Conservation (phyloP, 2,797 vertebrate species). For the Chlorospingus flavigularis region DNA sequence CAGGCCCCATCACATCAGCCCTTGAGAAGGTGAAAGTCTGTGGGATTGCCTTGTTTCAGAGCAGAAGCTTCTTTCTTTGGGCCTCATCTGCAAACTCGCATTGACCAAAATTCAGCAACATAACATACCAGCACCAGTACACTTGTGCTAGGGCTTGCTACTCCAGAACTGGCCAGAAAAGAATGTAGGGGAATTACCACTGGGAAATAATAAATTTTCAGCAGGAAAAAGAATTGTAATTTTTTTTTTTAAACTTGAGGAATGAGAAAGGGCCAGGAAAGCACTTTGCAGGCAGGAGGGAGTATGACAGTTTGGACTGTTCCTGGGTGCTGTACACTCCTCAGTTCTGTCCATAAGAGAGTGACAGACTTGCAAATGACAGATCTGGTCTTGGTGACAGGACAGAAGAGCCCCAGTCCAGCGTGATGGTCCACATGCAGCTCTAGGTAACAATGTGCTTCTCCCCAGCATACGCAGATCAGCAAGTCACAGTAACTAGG, state of each 20-base stretch:
- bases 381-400: neutral
- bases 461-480: neutral
- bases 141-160: neutral
- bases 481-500: neutral
- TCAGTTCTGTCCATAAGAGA: neutral
- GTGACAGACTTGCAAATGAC: neutral
- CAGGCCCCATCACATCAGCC: neutral
- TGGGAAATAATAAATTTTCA: neutral
- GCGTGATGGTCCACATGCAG: neutral
- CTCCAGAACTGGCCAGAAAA: neutral
- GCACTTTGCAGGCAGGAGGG: neutral
- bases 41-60: neutral
- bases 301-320: neutral
- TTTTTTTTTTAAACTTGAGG: neutral
- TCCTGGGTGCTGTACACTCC: neutral
- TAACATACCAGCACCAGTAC: neutral
- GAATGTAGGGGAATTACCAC: neutral
- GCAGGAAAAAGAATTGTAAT: neutral
- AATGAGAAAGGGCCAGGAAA: neutral
- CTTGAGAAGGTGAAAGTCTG: neutral
- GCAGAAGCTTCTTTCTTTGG: neutral
- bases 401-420: neutral
- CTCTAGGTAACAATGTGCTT: neutral
- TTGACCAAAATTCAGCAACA: neutral
- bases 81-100: neutral